A percentile compares a stretch with the other conserved stretches of the same genome.
These are phyloP conservation scores for Gymnogyps californianus DNA, from an alignment of 2,113 vertebrate genomes.

Conservation along the genomic window DNA sequence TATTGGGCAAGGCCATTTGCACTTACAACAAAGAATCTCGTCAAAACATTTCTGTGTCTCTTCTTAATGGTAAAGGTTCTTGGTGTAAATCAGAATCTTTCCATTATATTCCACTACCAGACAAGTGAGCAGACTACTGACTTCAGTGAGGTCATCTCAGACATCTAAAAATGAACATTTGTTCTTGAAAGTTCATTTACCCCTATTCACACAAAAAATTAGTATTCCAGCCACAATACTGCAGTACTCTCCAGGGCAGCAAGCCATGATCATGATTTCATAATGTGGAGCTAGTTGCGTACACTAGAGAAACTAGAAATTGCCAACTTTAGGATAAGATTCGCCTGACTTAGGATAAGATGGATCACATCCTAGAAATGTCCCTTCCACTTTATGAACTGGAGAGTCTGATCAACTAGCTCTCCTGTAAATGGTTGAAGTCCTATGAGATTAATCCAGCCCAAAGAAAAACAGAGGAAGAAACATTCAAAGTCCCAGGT, in stretches of 20 bases:
- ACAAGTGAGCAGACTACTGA: background rate
- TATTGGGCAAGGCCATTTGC: background rate
- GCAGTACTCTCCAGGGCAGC: background rate
- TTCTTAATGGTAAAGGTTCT: background rate
- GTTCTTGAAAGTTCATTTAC: background rate
- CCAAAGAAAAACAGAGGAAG: background rate
- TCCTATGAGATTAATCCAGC: background rate
- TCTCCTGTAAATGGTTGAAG: background rate
- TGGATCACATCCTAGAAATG: background rate
- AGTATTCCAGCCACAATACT: background rate
- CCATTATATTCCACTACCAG: background rate
- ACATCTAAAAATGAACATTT: background rate
- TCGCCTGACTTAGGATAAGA: background rate
- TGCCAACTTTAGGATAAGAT: background rate
- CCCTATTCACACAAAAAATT: background rate
- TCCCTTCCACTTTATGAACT: background rate
- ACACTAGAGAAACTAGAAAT: background rate
- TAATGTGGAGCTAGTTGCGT: background rate
- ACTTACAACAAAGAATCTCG: background rate
- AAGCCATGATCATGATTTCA: background rate
- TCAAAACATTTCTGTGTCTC: background rate
- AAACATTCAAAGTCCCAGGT: background rate
- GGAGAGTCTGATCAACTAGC: background rate
- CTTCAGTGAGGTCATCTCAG: background rate
- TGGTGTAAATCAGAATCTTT: background rate